Evolutionary conservation across 2,888 invertebrate species (phyloP), one percentile per base, ranked within the genome.

Genomic region (Hydropsyche betteni): DNA sequence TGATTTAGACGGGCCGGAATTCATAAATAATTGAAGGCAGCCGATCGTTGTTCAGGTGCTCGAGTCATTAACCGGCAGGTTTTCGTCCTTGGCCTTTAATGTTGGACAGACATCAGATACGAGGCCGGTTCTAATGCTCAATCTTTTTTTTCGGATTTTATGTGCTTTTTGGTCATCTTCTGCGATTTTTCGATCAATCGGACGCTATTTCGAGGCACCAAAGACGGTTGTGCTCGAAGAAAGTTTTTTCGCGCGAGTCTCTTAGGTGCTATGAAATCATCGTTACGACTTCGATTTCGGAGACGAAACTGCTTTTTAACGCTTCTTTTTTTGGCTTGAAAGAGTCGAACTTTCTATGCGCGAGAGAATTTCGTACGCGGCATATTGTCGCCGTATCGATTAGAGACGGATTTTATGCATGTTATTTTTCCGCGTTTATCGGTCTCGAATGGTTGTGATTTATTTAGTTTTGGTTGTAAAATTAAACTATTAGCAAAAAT

Each of bases 51-150:
- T 44, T 44, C 44, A 44, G 64, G 64, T 64, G 64, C 64, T 64
- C 64, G 64, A 64, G 64, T 64, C 64, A 64, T 64, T 64, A 64
- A 64, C 64, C 64, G 64, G 24, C 36, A 24, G 33, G 36, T 36
- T 24, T 34, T 64, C 64, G 33, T 64, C 64, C 34, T 64, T 64
- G 64, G 64, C 64, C 64, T 64, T 64, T 64, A 36, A 5, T n/a
- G 24, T 4, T 36, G 5, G 34, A 64, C 44, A 44, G 34, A 64
- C 12, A 36, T 5, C 34, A 5, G 36, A 64, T 36, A 33, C 64
- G 34, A 64, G 64, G 36, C n/a, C 36, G 64, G 34, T 44, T 44
- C 44, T 44, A 8, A 10, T 44, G 44, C 0, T 4, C 2, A 44
- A 44, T 44, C 44, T 44, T 44, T 44, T 44, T 44, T 44, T 44